Base-by-base conservation (phyloP, 2,797 vertebrate species). In the Melanotaenia trifasciata region DNA sequence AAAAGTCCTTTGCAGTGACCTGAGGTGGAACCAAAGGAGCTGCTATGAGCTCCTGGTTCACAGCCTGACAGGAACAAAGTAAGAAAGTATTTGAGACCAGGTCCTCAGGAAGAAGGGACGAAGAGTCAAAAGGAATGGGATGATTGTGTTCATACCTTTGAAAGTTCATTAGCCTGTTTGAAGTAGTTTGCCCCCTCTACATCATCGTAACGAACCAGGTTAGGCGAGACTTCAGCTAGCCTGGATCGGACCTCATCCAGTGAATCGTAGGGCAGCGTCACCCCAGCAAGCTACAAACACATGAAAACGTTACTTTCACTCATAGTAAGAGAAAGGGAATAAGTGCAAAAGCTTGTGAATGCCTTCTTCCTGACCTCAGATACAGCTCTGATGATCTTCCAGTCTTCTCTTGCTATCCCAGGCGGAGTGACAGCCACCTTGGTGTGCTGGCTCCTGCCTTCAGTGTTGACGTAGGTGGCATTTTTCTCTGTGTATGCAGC, bases 161-260 rank as follows among this genome's bases (percentile, higher is more conserved):
- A 92, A 9, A 99, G 94, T 72, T 99, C 97, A 61, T 91, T 96
- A 64, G 97, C 96, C 89, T 99, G 97, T 79, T 85, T 96, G 90
- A 99, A 99, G 91, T 98, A 99, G 93, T 99, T 99, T 0, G 98
- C 97, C 80, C 94, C 96, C 87, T 99, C 97, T 3, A 99, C 90
- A 20, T 98, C 96, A 77, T 99, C 95, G 0, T 99, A 99, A 22
- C 97, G 95, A 59, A 98, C 95, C 88, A 99, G 94, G 82, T 97
- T 98, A 70, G 97, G 98, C 64, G 97, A 96, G 5, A 99, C 96
- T 80, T 99, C 96, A 13, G 96, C 96, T 43, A 99, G 87, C 80
- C 98, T 93, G 64, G 89, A 92, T 66, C 96, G 94, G 45, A 99
- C 94, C 91, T 97, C 89, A 33, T 96, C 95, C 70, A 97, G 80